These are phyloP conservation scores for Microplitis demolitor DNA, from an alignment of 1,140 invertebrate genomes.

Conservation along the genomic window DNA sequence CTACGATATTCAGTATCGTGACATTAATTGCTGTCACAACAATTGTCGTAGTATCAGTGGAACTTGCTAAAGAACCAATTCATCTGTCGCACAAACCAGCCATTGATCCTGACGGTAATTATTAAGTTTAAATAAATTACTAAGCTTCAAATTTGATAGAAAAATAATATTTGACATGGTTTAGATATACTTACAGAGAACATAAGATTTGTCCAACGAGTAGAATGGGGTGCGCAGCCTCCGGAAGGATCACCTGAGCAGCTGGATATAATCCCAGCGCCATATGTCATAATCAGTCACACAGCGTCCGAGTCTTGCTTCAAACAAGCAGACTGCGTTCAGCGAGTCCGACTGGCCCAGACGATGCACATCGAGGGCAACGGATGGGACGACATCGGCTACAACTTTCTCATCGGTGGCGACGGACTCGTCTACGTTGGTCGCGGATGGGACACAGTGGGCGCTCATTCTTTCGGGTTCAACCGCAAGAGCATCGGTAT, in stretches of 20 bases:
- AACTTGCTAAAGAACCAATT: constrained; percentile 2
- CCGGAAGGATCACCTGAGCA: constrained; percentile 54
- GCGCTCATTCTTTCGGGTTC: constrained; percentile 73
- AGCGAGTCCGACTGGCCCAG: constrained; percentile 67
- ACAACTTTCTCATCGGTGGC: constrained; percentile 79
- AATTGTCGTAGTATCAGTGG: constrained; percentile 30
- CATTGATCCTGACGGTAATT: constrained; percentile 21
- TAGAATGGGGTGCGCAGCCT: constrained; percentile 68
- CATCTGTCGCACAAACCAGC: neutral
- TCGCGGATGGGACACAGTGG: constrained; percentile 73
- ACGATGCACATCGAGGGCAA: constrained; percentile 74
- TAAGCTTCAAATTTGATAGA: too few relatives aligned
- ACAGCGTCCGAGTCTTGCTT: constrained; percentile 65
- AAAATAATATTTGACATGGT: neutral
- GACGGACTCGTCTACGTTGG: constrained; percentile 78
- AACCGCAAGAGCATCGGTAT: constrained; percentile 75
- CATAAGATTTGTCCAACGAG: constrained; percentile 62
- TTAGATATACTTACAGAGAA: constrained; percentile 30
- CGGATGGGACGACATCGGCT: constrained; percentile 71
- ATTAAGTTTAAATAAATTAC: too few relatives aligned
- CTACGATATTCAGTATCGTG: constrained; percentile 31
- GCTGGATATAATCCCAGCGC: constrained; percentile 66
- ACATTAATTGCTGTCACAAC: constrained; percentile 31
- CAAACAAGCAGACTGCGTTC: constrained; percentile 59
- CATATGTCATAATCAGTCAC: constrained; percentile 80